Evolutionary conservation across 1,140 invertebrate genomes (phyloP).

Genomic region (Streblospio benedicti): DNA sequence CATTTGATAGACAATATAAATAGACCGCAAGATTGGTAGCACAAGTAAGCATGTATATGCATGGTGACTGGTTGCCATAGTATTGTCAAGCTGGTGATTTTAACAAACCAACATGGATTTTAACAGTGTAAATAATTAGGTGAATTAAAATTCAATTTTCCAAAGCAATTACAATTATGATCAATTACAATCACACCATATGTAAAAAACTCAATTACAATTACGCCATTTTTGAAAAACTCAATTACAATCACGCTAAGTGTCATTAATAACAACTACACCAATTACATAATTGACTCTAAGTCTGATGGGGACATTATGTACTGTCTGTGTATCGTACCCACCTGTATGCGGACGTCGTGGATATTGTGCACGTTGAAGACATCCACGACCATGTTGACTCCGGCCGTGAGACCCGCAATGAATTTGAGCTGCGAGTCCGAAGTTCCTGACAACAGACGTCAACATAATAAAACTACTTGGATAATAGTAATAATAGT

Average conservation of each 20-base stretch:
- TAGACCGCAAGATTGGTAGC: too few species aligned
- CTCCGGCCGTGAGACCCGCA: conserved; percentile 76
- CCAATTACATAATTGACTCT: too few species aligned
- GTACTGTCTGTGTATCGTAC: too few species aligned
- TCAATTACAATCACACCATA: neutral
- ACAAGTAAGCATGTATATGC: too few species aligned
- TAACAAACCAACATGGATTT: too few species aligned
- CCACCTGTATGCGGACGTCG: conserved; percentile 67
- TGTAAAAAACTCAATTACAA: neutral
- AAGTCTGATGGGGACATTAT: too few species aligned
- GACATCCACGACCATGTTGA: conserved; percentile 77
- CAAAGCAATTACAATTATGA: neutral
- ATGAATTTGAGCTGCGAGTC: conserved; percentile 87
- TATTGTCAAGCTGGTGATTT: too few species aligned
- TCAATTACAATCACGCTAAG: neutral
- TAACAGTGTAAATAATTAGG: too few species aligned
- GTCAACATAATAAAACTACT: neutral
- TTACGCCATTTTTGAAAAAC: neutral
- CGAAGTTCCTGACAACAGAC: conserved; percentile 58
- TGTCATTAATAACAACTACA: neutral
- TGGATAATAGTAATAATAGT: neutral
- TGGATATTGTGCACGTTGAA: conserved; percentile 64
- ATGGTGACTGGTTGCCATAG: too few species aligned
- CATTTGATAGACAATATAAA: too few species aligned
- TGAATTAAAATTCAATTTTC: neutral